A percentile compares a stretch with the other conserved stretches of the same genome.
Evolutionary conservation across 2,113 vertebrate species (phyloP).

Genomic region (Lophochroa leadbeateri): DNA sequence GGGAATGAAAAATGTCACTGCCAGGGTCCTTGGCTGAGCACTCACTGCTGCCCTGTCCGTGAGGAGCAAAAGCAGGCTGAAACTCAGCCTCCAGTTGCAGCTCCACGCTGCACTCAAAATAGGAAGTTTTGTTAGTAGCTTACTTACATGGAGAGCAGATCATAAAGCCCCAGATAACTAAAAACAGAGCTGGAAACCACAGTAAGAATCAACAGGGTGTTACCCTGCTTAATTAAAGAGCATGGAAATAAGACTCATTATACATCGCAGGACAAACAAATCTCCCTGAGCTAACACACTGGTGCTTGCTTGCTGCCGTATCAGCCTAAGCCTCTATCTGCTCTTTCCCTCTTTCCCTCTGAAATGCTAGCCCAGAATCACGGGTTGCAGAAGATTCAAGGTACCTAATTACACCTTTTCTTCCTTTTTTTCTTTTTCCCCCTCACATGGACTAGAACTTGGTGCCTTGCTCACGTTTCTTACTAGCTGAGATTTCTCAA

Average conservation of each 20-base stretch:
- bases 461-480: background rate
- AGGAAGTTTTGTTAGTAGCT: background rate
- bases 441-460: background rate
- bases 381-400: background rate
- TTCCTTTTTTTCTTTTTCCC: too few species aligned
- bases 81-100: background rate
- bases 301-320: fast-evolving
- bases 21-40: background rate
- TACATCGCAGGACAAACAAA: background rate
- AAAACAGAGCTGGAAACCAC: background rate
- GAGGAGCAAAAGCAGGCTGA: background rate
- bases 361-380: background rate
- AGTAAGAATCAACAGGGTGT: background rate
- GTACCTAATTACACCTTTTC: background rate
- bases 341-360: background rate
- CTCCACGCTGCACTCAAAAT: background rate
- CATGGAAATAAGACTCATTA: background rate
- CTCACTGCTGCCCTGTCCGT: background rate
- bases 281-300: background rate
- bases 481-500: background rate
- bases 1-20: background rate
- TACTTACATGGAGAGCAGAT: background rate
- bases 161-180: background rate
- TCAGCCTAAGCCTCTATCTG: background rate
- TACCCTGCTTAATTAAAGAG: background rate